phyloP scores from a whole-genome alignment of 2,888 invertebrate genomes.

The Polydrusus cervinus region DNA sequence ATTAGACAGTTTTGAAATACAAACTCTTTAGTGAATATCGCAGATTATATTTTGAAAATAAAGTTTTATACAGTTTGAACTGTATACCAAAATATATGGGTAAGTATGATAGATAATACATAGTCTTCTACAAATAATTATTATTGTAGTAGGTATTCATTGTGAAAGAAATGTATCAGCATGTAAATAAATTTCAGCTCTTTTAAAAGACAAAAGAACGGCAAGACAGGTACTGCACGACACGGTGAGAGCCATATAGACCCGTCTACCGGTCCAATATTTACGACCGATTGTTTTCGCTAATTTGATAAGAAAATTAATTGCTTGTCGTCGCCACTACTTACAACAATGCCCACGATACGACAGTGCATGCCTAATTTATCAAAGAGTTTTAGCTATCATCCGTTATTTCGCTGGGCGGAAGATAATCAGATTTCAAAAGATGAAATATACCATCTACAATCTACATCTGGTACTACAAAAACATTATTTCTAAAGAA shows the following conservation, averaged over 20 bases:
- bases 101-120: too few species aligned
- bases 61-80: too few species aligned
- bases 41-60: too few species aligned
- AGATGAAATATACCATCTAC: too few species aligned
- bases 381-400: constrained; percentile 52
- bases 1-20: too few species aligned
- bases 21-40: too few species aligned
- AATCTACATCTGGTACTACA: too few species aligned
- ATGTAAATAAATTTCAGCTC: constrained; percentile 42
- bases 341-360: constrained; percentile 65
- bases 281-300: constrained; percentile 66
- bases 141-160: constrained; percentile 9
- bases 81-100: too few species aligned
- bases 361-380: constrained; percentile 55
- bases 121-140: too few species aligned
- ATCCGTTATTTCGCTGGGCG: neutral
- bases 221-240: constrained; percentile 51
- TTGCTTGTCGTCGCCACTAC: constrained; percentile 68
- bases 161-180: constrained; percentile 33
- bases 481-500: too few species aligned
- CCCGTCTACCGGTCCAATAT: constrained; percentile 48
- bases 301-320: constrained; percentile 71
- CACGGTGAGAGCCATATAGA: constrained; percentile 45
- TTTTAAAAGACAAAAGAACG: constrained; percentile 53
- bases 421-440: too few species aligned